Evolutionary conservation across 2,888 invertebrate genomes (phyloP), one percentile per base, ranked within the genome.

Genomic region (Rhimphoctona megacephalus): DNA sequence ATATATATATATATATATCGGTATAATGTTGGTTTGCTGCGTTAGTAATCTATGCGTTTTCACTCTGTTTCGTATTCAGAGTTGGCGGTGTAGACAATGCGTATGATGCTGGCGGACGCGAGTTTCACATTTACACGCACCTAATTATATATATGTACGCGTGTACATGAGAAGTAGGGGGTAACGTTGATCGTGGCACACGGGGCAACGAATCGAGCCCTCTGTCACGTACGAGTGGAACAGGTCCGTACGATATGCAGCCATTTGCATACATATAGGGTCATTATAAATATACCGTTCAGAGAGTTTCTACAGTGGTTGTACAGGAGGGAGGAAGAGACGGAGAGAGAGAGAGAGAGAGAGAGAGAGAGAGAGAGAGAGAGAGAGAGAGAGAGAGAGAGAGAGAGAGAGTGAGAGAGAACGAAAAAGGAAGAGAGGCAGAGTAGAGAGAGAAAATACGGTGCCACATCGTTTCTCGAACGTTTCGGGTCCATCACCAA

Each of bases 241-340:
- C 93, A 92, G 93, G 91, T 93, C 91, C 90, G 92, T 91, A 92
- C 93, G 93, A 93, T 93, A 93, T 93, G 93, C 94, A 92, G 91
- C 94, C 93, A 94, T 94, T 94, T 94, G 94, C 94, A 94, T 94
- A 94, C 93, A 94, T 94, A 94, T 94, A 93, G 94, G 94, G 92
- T 94, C 94, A 94, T 94, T 94, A 94, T 94, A 93, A 94, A 94
- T 94, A 93, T 92, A 94, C 92, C 90, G 85, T 74, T 83, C 87
- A 77, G 69, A 87, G 86, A 86, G 85, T 87, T 89, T 81, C 85
- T 86, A 87, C 73, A 76, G 73, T 33, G 69, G 66, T 30, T 43
- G 76, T 17, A 43, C 14, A 43, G 81, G 80, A 72, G 30, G 64
- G 64, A 54, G 19, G 73, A 64, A 57, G 33, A n/a, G 64, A 8